phyloP scores from a whole-genome alignment of 2,797 vertebrate genomes.

The Sebastes trivittatus region DNA sequence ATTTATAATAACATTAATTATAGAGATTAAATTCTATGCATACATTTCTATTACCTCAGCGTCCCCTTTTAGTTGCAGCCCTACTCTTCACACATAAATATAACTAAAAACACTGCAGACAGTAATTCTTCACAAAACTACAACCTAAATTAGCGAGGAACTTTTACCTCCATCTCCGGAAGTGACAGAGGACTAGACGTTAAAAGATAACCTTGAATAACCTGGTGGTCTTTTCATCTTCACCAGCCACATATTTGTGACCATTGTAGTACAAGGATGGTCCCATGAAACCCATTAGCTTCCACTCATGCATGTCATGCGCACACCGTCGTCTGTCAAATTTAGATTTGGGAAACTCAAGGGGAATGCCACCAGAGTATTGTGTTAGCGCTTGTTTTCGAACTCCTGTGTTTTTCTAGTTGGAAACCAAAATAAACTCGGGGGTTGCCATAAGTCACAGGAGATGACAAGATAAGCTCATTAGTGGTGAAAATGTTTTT shows the following conservation, averaged over 20 bases:
- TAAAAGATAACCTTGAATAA: slow-evolving; percentile 10
- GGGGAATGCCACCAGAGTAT: slow-evolving; percentile 55
- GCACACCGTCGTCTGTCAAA: slow-evolving; percentile 66
- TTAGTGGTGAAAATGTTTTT: slow-evolving; percentile 9
- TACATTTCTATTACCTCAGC: no score
- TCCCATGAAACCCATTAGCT: slow-evolving; percentile 74
- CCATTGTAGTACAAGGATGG: slow-evolving; percentile 42
- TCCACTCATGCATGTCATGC: slow-evolving; percentile 63
- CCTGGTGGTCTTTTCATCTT: neutral
- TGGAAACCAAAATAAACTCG: slow-evolving; percentile 26
- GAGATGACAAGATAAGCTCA: slow-evolving; percentile 29
- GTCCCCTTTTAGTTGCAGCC: no score
- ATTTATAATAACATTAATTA: no score
- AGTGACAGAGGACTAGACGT: neutral
- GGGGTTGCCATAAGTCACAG: slow-evolving; percentile 14
- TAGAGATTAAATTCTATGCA: no score
- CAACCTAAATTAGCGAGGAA: neutral
- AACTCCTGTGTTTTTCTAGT: slow-evolving; percentile 13
- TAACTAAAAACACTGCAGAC: neutral
- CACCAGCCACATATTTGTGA: slow-evolving; percentile 19
- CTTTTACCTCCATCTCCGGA: neutral
- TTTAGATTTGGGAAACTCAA: slow-evolving; percentile 65
- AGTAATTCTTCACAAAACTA: neutral
- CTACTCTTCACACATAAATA: neutral
- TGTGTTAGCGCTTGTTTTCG: slow-evolving; percentile 16